Percentiles rank a stretch among this genome's conserved stretches.
Evolutionary conservation across 2,113 vertebrate genomes (phyloP).

Genomic region (Phycodurus eques): DNA sequence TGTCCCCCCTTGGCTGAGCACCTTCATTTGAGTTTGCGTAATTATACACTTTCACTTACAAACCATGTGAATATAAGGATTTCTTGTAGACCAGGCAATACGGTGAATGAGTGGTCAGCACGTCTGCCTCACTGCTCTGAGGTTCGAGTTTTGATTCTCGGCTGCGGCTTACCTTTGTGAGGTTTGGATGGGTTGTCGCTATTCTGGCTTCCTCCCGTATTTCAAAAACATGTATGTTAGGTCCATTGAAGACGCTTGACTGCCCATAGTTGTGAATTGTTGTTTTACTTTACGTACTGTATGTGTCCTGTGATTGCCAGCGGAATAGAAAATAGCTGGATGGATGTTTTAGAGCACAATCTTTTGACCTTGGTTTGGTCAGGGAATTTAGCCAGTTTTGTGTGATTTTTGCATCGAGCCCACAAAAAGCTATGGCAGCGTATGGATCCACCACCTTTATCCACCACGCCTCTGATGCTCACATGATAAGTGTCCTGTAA

Average conservation of each 20-base stretch:
- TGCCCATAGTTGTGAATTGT: not conserved
- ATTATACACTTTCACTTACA: no score
- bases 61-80: no score
- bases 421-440: slow-evolving; percentile 21
- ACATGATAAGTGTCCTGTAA: slow-evolving; percentile 73
- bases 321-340: not conserved
- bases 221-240: not conserved
- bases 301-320: not conserved
- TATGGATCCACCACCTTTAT: slow-evolving; percentile 39
- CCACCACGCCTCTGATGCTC: slow-evolving; percentile 40
- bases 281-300: not conserved
- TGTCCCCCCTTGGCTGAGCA: no score
- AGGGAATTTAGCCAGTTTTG: slow-evolving; percentile 62
- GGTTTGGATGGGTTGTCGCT: not conserved
- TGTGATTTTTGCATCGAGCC: slow-evolving; percentile 44
- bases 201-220: not conserved
- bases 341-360: not conserved
- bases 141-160: no score
- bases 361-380: slow-evolving; percentile 26
- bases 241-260: not conserved
- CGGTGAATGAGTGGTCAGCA: no score
- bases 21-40: no score
- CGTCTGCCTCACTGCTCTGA: no score
- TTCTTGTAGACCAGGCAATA: no score
- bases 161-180: not conserved